Percentiles rank a stretch among this genome's conserved stretches.
Evolutionary conservation across 2,888 invertebrate species (phyloP).

Genomic region (Mesorhabditis spiculigera): DNA sequence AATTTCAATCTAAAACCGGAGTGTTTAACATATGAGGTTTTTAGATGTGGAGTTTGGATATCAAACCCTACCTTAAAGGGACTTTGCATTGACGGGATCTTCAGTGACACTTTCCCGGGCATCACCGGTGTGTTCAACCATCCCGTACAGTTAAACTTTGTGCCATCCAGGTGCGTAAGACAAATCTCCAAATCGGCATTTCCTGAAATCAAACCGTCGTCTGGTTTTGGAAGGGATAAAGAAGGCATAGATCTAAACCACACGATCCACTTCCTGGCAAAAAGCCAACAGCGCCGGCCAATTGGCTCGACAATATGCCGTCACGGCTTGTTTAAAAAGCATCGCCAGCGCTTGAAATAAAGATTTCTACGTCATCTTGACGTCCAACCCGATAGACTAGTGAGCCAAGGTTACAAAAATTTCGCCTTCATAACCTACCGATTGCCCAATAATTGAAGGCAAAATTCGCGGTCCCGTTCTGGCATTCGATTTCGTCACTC

Average conservation of each 20-base stretch:
- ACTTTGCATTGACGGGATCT: slow-evolving; percentile 47
- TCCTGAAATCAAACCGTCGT: slow-evolving; percentile 18
- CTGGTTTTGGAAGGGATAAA: slow-evolving; percentile 3
- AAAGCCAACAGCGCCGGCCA: too few relatives aligned
- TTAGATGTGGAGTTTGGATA: slow-evolving; percentile 3
- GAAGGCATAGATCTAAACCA: neutral
- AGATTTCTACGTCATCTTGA: too few relatives aligned
- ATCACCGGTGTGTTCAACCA: slow-evolving; percentile 47
- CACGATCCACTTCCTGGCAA: too few relatives aligned
- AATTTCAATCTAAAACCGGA: slow-evolving; percentile 41
- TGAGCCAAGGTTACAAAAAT: too few relatives aligned
- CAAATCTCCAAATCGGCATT: slow-evolving; percentile 54
- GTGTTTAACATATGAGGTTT: neutral
- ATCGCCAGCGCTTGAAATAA: too few relatives aligned
- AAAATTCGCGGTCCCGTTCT: slow-evolving; percentile 39
- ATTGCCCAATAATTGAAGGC: slow-evolving; percentile 55
- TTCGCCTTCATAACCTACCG: slow-evolving; percentile 20
- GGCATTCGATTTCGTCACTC: slow-evolving; percentile 46
- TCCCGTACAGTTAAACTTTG: slow-evolving; percentile 55
- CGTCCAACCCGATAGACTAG: too few relatives aligned
- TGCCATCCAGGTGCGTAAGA: slow-evolving; percentile 34
- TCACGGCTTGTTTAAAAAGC: too few relatives aligned
- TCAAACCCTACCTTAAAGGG: slow-evolving; percentile 39
- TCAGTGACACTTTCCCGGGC: slow-evolving; percentile 55
- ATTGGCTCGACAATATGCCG: too few relatives aligned